Evolutionary conservation across 2,888 invertebrate genomes (phyloP), one percentile per base, ranked within the genome.

Genomic region (Drosophila emarginata): DNA sequence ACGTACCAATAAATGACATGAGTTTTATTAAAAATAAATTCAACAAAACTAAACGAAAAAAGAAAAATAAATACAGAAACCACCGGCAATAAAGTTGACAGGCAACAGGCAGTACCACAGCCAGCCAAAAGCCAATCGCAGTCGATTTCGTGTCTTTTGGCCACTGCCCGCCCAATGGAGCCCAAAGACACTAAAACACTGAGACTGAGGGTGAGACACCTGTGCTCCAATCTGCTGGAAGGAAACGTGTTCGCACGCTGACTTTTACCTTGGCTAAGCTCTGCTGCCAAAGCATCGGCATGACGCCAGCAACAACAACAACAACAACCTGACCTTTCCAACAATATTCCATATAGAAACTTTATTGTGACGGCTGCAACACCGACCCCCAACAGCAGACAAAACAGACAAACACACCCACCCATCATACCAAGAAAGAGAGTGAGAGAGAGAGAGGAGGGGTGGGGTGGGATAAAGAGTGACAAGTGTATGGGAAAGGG

Each of bases 221-320:
- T 88, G 88, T 86, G 81, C 74, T 60, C 67, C 79, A 84, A 78
- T 78, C 79, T 64, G 61, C 56, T 53, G 60, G 72, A 68, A 72
- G 45, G 45, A 85, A 83, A 83, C 82, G 88, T 83, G 82, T 87
- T 86, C 82, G 87, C 82, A 88, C 84, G 80, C 74, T 80, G 70
- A 59, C 77, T 56, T 62, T 45, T 45, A 45, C 45, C 45, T 45
- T 45, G 45, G 45, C 45, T 45, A 45, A 45, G 45, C 45, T 45
- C 45, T 21, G 63, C 57, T 37, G 50, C 60, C 54, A 21, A 52
- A 50, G 12, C 60, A 65, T 66, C 75, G 72, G 72, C 77, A 69
- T 77, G 80, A 78, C 76, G 72, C 77, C 86, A 83, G 76, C 77
- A 23, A 23, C 23, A 23, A 28, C 28, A 28, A 28, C 28, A 28